Evolutionary conservation across 2,113 vertebrate genomes (phyloP).

Genomic region (Corydoras maculifer): DNA sequence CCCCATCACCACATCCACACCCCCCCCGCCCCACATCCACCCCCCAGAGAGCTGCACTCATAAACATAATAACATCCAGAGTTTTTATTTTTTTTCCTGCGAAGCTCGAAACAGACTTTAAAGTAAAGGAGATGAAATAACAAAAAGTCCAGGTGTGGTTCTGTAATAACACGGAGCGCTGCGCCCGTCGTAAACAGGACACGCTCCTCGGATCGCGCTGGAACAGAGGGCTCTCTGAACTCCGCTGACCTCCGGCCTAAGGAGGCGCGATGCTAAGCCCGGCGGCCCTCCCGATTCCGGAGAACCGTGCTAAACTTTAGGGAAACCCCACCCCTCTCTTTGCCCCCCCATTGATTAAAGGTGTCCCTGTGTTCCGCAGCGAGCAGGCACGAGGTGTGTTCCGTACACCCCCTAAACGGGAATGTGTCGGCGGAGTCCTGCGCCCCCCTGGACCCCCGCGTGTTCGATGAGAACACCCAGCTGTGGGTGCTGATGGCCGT

Average conservation of each 20-base stretch:
- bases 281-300: too few relatives aligned
- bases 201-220: slow-evolving; percentile 8
- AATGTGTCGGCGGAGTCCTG: slow-evolving; percentile 50
- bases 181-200: slow-evolving; percentile 24
- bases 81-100: not conserved
- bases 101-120: slow-evolving; percentile 19
- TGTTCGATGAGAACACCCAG: slow-evolving; percentile 63
- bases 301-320: too few relatives aligned
- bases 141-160: slow-evolving; percentile 1
- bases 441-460: slow-evolving; percentile 40
- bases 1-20: too few relatives aligned
- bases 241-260: not conserved
- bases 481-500: slow-evolving; percentile 84
- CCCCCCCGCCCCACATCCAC: too few relatives aligned
- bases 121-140: slow-evolving; percentile 24
- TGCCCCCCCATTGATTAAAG: not conserved
- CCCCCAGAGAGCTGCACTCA: not conserved
- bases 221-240: slow-evolving; percentile 5
- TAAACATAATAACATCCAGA: slow-evolving; percentile 13
- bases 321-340: not conserved
- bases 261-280: too few relatives aligned
- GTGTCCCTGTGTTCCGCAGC: slow-evolving; percentile 37
- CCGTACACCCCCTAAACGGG: not conserved
- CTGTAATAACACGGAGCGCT: slow-evolving; percentile 22
- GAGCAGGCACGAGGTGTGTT: slow-evolving; percentile 56